phyloP scores from a whole-genome alignment of 2,888 invertebrate species.

The Acrocyrtus sp. region DNA sequence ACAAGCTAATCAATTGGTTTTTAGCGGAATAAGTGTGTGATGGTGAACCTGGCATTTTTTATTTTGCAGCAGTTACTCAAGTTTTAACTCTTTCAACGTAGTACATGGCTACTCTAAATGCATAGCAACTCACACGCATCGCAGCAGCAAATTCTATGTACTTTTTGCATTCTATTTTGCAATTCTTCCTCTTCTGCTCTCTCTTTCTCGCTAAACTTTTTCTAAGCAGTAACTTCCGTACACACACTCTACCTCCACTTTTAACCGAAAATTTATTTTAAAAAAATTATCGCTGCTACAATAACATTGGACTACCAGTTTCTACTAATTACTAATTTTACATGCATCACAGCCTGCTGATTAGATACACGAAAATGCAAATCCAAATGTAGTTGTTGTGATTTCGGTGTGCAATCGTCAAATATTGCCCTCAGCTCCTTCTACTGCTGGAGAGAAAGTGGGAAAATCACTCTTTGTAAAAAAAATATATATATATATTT shows the following conservation, averaged over 20 bases:
- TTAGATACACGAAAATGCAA: neutral
- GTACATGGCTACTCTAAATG: neutral
- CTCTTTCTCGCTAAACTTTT: neutral
- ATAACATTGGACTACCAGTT: neutral
- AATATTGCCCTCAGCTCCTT: too few species aligned
- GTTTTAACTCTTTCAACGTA: neutral
- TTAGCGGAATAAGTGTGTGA: too few species aligned
- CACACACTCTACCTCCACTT: neutral
- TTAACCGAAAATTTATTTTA: neutral
- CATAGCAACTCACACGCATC: neutral
- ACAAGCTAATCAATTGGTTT: neutral
- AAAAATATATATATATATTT: too few species aligned
- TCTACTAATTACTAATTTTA: neutral
- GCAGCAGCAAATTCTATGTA: too few species aligned
- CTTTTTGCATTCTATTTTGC: too few species aligned
- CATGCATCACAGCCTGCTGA: neutral
- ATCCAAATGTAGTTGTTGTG: neutral
- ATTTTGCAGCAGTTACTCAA: too few species aligned
- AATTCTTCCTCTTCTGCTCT: neutral
- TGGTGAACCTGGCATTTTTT: neutral
- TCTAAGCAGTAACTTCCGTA: neutral
- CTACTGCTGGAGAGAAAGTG: neutral
- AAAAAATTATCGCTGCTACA: neutral
- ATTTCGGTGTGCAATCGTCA: neutral
- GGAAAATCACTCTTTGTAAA: too few species aligned